Evolutionary conservation across 2,113 vertebrate genomes (phyloP), one percentile per base, ranked within the genome.

Genomic region (Willisornis vidua): DNA sequence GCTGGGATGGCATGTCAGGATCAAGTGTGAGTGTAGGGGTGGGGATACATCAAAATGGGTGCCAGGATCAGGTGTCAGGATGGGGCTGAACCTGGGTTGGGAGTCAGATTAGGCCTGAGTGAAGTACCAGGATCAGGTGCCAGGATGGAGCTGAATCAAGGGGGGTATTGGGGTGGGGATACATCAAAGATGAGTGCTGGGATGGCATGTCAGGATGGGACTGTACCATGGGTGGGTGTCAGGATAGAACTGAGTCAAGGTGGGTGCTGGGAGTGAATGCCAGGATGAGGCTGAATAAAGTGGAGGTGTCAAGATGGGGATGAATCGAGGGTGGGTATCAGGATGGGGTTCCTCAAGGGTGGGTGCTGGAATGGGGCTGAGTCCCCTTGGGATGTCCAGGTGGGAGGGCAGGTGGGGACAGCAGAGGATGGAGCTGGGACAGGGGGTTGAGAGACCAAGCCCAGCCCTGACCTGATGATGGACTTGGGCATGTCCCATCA

Each of bases 111-210:
- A n/a, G n/a, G n/a, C n/a, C n/a, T n/a, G n/a, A n/a, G n/a, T n/a
- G n/a, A n/a, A n/a, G n/a, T n/a, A n/a, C 61, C 41, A 25, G 16
- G 45, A 54, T 54, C 10, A 24, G 19, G 16, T 25, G 35, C 15
- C 57, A 31, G 18, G 17, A 26, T 43, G 96, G 58, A 98, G 99
- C 48, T 99, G 99, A 97, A n/a, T n/a, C n/a, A 49, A 49, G 22
- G 49, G 24, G 49, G 49, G 49, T 51, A 12, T 41, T 41, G 25
- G 45, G 45, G 7, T 18, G 45, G 7, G 45, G 18, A 43, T 43
- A 43, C 41, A 43, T 43, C 41, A 43, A 43, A 43, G 41, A 43
- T 43, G 41, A 15, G 14, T 43, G 41, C 41, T 43, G 41, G 41
- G 41, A 15, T 43, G 41, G 41, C 41, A 43, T 46, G 45, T 46